These are phyloP conservation scores for Trogon surrucura DNA, from an alignment of 2,113 vertebrate genomes.

Conservation along the genomic window DNA sequence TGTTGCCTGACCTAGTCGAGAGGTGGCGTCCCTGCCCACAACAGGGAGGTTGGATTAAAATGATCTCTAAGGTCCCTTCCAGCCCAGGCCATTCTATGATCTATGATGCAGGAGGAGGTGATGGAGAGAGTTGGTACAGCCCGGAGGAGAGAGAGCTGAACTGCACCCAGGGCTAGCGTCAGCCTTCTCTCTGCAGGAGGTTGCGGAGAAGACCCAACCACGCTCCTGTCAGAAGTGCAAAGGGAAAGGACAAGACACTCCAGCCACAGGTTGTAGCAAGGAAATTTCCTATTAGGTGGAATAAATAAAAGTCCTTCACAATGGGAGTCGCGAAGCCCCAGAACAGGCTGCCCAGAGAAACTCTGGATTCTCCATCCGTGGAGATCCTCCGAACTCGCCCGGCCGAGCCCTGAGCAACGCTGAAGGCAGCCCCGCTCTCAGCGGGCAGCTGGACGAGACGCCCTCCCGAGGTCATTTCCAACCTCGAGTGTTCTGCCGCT, in stretches of 20 bases:
- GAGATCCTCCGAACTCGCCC: background rate
- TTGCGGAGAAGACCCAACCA: background rate
- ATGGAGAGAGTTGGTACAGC: background rate
- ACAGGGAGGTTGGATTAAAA: no score
- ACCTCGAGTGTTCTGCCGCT: background rate
- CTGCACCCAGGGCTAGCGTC: fast-evolving
- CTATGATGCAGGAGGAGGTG: background rate
- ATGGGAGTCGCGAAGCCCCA: fast-evolving
- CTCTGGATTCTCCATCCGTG: fast-evolving
- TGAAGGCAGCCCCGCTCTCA: background rate
- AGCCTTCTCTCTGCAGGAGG: background rate
- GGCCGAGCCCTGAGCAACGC: background rate
- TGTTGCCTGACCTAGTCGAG: no score
- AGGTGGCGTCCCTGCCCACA: no score
- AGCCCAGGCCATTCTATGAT: no score
- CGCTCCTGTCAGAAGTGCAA: fast-evolving
- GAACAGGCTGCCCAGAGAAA: background rate
- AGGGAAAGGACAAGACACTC: background rate
- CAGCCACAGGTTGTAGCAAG: background rate
- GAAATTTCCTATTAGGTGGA: background rate
- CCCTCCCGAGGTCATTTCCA: background rate
- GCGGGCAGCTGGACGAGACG: fast-evolving
- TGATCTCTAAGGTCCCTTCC: no score
- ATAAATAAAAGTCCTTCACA: background rate
- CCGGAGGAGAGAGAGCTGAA: background rate